Percentiles rank a stretch among this genome's conserved stretches.
Evolutionary conservation across 2,797 vertebrate species (phyloP).

Genomic region (Molossus alvarezi): DNA sequence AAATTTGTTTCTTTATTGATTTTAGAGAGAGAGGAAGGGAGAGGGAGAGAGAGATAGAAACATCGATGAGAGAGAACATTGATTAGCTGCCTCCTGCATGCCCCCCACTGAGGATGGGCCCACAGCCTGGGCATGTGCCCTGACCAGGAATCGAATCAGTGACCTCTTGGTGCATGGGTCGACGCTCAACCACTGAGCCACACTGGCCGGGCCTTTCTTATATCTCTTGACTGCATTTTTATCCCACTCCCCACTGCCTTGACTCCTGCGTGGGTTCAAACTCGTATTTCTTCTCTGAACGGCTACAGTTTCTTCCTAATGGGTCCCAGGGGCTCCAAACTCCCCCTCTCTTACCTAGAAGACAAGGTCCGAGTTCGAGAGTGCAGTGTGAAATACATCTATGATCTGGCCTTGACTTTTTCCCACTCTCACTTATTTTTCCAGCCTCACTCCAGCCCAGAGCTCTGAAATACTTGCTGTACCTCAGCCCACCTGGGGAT

Average conservation of each 20-base stretch:
- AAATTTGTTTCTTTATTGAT: too few species aligned
- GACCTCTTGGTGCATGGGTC: too few species aligned
- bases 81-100: too few species aligned
- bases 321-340: background rate
- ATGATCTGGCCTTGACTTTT: background rate
- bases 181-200: too few species aligned
- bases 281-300: background rate
- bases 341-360: background rate
- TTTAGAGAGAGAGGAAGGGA: too few species aligned
- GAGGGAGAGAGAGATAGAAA: too few species aligned
- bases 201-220: background rate
- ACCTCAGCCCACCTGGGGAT: background rate
- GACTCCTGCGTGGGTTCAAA: background rate
- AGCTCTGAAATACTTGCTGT: background rate
- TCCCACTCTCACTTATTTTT: background rate
- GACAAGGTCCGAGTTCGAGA: background rate
- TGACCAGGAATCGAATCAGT: too few species aligned
- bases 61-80: too few species aligned
- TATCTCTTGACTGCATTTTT: background rate
- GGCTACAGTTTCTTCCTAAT: background rate
- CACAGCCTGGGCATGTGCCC: too few species aligned
- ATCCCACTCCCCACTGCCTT: background rate
- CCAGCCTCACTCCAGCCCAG: background rate
- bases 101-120: too few species aligned
- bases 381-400: background rate